Evolutionary conservation across 2,797 vertebrate species (phyloP), one percentile per base, ranked within the genome.

Genomic region (Enteromius mattozi): DNA sequence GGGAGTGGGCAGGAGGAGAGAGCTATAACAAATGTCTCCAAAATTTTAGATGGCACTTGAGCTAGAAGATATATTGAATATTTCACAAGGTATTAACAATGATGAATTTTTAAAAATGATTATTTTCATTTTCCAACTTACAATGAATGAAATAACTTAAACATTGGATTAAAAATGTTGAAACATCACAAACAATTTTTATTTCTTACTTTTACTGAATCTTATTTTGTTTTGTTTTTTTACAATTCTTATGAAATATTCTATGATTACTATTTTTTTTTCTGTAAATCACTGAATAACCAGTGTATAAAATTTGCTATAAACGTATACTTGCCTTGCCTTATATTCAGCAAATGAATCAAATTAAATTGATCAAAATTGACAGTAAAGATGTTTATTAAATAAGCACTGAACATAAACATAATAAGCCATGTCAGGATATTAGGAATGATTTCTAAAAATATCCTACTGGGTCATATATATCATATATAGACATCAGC

Each of bases 1-100:
- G 42, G 65, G 49, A 54, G 63, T 42, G 24, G 86, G 86, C 51
- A 86, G 35, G 33, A 61, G 65, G 79, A 88, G 56, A 77, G 87
- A 85, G 89, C 65, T 85, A 19, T 30, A 59, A 37, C 71, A 65
- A 81, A 49, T 6, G 78, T 27, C 79, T 81, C 9, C 33, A 51
- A 65, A 80, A 49, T 61, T 71, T 74, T 16, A 69, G 54, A 37
- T 24, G 45, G 4, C 65, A 69, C 63, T 68, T 24, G 63, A 2
- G 47, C 21, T 16, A 66, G 12, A 65, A 80, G 13, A 69, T 51
- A 54, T 51, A 37, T n/a, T 27, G 45, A 35, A 35, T 40, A 61
- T 16, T 40, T 77, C 9, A 35, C 7, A 24, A 59, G 17, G 0
- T 59, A 54, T 24, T 40, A 54, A 59, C 21, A 76, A 59, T 59